Evolutionary conservation across 2,113 vertebrate species (phyloP).

Genomic region (Sceloporus undulatus): DNA sequence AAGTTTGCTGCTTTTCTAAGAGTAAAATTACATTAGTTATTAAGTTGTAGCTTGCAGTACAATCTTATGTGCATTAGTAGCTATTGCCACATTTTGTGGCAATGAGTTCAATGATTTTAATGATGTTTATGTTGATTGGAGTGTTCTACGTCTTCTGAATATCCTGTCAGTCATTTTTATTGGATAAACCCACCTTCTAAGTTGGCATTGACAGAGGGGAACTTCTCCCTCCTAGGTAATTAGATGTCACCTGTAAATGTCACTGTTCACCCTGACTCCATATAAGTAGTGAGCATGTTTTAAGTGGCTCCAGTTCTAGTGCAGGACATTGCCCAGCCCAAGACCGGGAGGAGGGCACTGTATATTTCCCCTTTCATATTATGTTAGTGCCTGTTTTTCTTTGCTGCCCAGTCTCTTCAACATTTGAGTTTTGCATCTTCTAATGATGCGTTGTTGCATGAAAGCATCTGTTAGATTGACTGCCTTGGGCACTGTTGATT

Average conservation of each 20-base stretch:
- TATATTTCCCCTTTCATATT: not conserved
- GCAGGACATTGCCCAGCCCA: not conserved
- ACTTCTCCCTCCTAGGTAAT: slow-evolving; percentile 7
- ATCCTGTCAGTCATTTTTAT: not conserved
- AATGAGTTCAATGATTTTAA: not conserved
- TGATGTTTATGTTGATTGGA: not conserved
- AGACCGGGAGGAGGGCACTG: not conserved
- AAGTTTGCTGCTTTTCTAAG: not conserved
- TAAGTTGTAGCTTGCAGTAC: not conserved
- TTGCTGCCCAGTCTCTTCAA: not conserved
- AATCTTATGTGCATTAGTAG: not conserved
- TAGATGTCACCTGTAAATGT: not conserved
- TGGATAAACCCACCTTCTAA: not conserved
- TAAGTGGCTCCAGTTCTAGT: not conserved
- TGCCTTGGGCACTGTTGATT: slow-evolving; percentile 38
- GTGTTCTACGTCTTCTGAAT: not conserved
- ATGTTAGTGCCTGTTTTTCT: not conserved
- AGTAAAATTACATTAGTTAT: not conserved
- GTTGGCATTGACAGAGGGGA: not conserved
- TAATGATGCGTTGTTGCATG: slow-evolving; percentile 24
- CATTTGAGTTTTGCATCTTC: not conserved
- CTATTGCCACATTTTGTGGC: not conserved
- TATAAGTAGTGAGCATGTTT: not conserved
- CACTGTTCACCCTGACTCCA: not conserved
- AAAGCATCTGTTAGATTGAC: slow-evolving; percentile 62